Conservation (phyloP, 2,888 invertebrate genomes). For the Acrobasis consociella region DNA sequence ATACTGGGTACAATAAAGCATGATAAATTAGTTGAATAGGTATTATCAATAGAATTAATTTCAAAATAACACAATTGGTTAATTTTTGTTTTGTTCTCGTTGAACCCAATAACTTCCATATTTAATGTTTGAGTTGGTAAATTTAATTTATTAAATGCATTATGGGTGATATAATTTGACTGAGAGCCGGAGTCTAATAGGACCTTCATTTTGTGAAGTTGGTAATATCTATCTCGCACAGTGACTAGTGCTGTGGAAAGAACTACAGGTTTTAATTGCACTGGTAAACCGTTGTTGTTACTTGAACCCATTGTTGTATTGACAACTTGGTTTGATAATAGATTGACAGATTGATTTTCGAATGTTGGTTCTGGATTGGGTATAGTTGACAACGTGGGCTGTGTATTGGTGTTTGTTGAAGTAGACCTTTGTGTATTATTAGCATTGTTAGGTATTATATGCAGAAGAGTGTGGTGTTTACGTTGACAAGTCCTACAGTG, state of each 20-base stretch:
- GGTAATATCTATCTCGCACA: not conserved
- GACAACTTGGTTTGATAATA: not conserved
- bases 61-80: not conserved
- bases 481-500: not conserved
- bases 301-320: slow-evolving; percentile 1
- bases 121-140: slow-evolving; percentile 5
- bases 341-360: not conserved
- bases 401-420: not conserved
- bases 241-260: not conserved
- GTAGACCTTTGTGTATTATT: too few species aligned
- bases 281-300: not conserved
- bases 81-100: slow-evolving; percentile 6
- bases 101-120: slow-evolving; percentile 4
- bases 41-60: not conserved
- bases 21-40: not conserved
- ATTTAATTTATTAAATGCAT: slow-evolving; percentile 18
- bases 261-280: not conserved
- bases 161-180: not conserved
- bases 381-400: not conserved
- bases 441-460: not conserved
- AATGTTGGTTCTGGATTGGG: not conserved
- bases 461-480: not conserved
- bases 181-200: not conserved
- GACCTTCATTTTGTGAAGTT: not conserved
- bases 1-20: slow-evolving; percentile 2